These are phyloP conservation scores for Hylia prasina DNA, from an alignment of 2,113 vertebrate genomes.

Conservation along the genomic window DNA sequence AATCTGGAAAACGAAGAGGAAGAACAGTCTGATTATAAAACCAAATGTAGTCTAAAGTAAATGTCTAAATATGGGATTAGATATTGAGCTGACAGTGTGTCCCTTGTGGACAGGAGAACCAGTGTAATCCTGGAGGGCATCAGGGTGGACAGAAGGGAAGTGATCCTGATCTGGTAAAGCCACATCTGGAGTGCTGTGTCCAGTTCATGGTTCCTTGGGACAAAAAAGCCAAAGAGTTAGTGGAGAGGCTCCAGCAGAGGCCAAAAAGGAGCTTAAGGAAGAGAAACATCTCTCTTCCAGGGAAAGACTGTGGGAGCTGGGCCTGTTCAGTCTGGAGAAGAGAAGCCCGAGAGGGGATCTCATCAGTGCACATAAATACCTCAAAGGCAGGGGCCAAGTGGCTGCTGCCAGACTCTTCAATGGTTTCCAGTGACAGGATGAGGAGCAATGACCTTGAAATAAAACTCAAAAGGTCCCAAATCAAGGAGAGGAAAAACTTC, in stretches of 20 bases:
- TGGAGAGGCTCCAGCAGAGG: not conserved
- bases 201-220: not conserved
- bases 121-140: accelerated
- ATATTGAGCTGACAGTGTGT: not conserved
- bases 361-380: too few species aligned
- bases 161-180: not conserved
- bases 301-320: not conserved
- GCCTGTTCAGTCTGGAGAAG: not conserved
- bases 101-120: not conserved
- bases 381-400: not conserved
- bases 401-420: not conserved
- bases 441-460: not conserved
- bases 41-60: not conserved
- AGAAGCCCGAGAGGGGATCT: not conserved
- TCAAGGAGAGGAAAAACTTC: too few species aligned
- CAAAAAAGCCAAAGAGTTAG: not conserved
- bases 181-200: not conserved
- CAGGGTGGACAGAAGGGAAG: not conserved
- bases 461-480: not conserved
- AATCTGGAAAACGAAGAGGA: not conserved
- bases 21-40: not conserved
- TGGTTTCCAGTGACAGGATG: not conserved
- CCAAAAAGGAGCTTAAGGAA: too few species aligned
- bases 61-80: not conserved
- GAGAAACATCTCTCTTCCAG: too few species aligned